Evolutionary conservation across 2,888 invertebrate genomes (phyloP).

Genomic region (Camponotus fellah): DNA sequence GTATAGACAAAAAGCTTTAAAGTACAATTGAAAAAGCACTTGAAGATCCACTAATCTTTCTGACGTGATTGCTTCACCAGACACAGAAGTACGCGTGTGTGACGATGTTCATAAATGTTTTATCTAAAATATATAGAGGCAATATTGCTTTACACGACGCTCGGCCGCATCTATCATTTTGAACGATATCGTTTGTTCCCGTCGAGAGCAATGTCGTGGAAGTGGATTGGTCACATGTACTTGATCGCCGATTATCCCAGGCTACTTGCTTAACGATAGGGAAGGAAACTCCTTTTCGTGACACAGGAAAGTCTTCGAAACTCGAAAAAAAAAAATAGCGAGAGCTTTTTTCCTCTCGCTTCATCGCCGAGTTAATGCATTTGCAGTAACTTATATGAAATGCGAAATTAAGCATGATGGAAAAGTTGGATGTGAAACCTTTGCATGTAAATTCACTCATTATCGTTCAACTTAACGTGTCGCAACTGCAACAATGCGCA

Average conservation of each 20-base stretch:
- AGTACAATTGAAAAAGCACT: neutral
- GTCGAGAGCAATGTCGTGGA: conserved; percentile 49
- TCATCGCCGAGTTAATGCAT: conserved; percentile 39
- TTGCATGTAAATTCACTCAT: conserved; percentile 48
- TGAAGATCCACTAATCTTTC: conserved; percentile 11
- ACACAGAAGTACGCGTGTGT: conserved; percentile 6
- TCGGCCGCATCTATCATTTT: conserved; percentile 49
- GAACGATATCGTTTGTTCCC: conserved; percentile 50
- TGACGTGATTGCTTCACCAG: conserved; percentile 27
- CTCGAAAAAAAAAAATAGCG: neutral
- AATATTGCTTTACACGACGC: conserved; percentile 23
- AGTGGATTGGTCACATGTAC: conserved; percentile 53
- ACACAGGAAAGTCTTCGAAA: neutral
- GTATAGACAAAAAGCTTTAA: neutral
- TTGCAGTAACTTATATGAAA: conserved; percentile 54
- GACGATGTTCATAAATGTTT: conserved; percentile 47
- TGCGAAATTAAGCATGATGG: conserved; percentile 38
- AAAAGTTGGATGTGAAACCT: conserved; percentile 30
- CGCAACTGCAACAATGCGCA: neutral
- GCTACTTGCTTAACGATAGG: conserved; percentile 39
- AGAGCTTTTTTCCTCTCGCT: neutral
- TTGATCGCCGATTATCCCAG: conserved; percentile 53
- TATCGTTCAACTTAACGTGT: conserved; percentile 30
- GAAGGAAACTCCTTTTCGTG: conserved; percentile 19
- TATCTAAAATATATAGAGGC: conserved; percentile 48